phyloP scores from a whole-genome alignment of 2,797 vertebrate genomes.

The Lindbergichthys nudifrons region DNA sequence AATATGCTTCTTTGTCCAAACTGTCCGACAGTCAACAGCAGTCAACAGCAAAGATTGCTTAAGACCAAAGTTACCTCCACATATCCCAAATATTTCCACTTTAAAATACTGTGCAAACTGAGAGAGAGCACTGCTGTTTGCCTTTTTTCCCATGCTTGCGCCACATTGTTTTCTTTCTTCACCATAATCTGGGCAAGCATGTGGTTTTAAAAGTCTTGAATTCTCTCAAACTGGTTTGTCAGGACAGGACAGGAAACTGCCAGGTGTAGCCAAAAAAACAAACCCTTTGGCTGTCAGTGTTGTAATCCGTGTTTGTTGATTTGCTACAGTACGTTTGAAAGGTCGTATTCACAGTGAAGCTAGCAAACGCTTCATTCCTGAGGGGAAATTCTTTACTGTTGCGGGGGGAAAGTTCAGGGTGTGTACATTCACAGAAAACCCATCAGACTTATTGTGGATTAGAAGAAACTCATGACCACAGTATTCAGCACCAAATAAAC shows the following conservation, averaged over 20 bases:
- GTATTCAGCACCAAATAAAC: slow-evolving; percentile 13
- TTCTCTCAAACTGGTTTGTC: slow-evolving; percentile 61
- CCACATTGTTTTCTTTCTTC: slow-evolving; percentile 22
- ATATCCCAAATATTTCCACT: neutral
- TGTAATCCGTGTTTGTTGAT: slow-evolving; percentile 50
- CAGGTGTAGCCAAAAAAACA: slow-evolving; percentile 26
- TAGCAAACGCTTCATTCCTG: slow-evolving; percentile 31
- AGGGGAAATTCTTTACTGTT: slow-evolving; percentile 39
- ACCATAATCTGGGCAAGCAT: slow-evolving; percentile 1
- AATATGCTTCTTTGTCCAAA: neutral
- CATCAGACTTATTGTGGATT: slow-evolving; percentile 1
- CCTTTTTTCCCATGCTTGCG: neutral
- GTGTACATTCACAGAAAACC: slow-evolving; percentile 3
- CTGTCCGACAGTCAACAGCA: neutral
- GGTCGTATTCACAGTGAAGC: slow-evolving; percentile 33
- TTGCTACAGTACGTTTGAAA: slow-evolving; percentile 53
- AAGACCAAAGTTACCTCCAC: neutral
- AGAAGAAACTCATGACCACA: slow-evolving; percentile 10
- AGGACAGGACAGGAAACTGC: slow-evolving; percentile 19
- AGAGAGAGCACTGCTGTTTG: neutral
- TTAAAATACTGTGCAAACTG: neutral
- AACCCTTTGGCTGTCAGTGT: slow-evolving; percentile 37
- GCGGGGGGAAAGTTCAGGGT: slow-evolving; percentile 13
- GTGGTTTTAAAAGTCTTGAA: slow-evolving; percentile 41
- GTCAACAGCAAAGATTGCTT: neutral